Percentiles rank a stretch among this genome's conserved stretches.
Conservation (phyloP, 2,113 vertebrate species). For the Thryonomys swinderianus region DNA sequence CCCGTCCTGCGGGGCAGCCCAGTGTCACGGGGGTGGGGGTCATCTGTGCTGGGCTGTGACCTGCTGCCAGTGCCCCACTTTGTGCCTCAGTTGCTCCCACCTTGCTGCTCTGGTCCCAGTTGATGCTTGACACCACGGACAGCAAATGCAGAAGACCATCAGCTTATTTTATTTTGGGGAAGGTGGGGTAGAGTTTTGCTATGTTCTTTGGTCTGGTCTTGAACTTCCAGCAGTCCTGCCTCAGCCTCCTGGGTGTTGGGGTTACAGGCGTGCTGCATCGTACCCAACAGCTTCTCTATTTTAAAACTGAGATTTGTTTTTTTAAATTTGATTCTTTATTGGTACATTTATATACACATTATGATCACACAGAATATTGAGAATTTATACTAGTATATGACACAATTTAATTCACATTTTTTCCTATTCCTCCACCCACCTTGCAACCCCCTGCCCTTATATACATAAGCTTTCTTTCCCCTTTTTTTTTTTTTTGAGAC, state of each 20-base stretch:
- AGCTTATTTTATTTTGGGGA: not conserved
- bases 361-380: too few relatives aligned
- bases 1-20: not conserved
- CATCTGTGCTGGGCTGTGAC: not conserved
- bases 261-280: not conserved
- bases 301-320: not conserved
- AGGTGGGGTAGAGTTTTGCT: not conserved
- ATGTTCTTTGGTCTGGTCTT: not conserved
- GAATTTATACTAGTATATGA: too few relatives aligned
- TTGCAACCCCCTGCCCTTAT: too few relatives aligned
- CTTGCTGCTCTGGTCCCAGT: too few relatives aligned
- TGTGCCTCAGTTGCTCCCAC: not conserved
- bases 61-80: not conserved
- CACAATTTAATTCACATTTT: too few relatives aligned
- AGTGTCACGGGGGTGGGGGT: not conserved
- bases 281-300: not conserved
- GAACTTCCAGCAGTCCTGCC: not conserved
- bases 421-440: too few relatives aligned
- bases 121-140: fast-evolving
- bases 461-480: too few relatives aligned
- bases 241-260: not conserved
- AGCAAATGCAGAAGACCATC: fast-evolving
- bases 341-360: too few relatives aligned
- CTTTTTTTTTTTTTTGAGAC: too few relatives aligned
- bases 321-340: too few relatives aligned